phyloP scores from a whole-genome alignment of 1,140 invertebrate species.

The Neodiprion fabricii region DNA sequence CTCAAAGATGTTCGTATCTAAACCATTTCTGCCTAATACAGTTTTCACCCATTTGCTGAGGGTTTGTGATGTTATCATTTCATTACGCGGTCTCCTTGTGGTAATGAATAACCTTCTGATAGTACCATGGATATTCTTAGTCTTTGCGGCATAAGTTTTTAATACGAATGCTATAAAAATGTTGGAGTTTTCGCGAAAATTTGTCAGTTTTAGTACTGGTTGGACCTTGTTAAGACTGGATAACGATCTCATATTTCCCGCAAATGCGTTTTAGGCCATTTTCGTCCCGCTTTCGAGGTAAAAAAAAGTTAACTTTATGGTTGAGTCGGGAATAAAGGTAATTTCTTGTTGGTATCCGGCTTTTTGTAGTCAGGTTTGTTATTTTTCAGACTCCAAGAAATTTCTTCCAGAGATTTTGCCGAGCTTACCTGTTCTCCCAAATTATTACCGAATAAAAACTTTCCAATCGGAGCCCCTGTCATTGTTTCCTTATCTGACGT shows the following conservation, averaged over 20 bases:
- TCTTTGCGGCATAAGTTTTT: conserved; percentile 18
- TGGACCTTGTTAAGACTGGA: conserved; percentile 29
- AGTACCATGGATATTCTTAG: conserved; percentile 3
- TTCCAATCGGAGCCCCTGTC: not conserved
- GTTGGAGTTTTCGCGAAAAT: conserved; percentile 16
- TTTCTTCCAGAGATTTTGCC: conserved; percentile 6
- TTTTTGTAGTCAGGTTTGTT: not conserved
- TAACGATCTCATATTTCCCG: not conserved
- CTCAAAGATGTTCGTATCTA: conserved; percentile 32
- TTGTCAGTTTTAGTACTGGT: conserved; percentile 22
- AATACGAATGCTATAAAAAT: conserved; percentile 23
- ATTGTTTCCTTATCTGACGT: not conserved
- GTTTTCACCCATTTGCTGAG: conserved; percentile 39
- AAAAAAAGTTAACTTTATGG: not conserved
- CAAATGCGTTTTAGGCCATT: no score
- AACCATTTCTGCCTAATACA: conserved; percentile 26
- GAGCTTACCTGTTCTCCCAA: not conserved
- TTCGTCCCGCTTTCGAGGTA: not conserved
- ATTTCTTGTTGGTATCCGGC: not conserved
- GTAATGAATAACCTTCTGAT: conserved; percentile 29
- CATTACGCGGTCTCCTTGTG: conserved; percentile 30
- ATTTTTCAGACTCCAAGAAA: not conserved
- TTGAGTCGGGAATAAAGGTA: not conserved
- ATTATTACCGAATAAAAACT: not conserved
- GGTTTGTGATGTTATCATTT: conserved; percentile 30